These are phyloP conservation scores for Tortricodes alternella DNA, from an alignment of 2,888 invertebrate genomes.

Conservation along the genomic window DNA sequence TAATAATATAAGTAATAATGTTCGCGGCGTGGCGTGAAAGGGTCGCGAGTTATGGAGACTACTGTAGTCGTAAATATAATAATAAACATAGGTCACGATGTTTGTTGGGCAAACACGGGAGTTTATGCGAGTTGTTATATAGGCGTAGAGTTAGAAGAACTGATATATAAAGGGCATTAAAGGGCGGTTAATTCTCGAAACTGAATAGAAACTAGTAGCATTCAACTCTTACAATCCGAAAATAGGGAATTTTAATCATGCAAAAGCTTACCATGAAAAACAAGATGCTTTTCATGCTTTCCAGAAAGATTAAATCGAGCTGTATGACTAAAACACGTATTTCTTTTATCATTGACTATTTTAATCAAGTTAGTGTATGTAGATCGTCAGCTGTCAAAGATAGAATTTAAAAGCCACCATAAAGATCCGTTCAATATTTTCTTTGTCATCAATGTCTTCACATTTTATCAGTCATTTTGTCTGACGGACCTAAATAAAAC, in stretches of 20 bases:
- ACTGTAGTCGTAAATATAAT: conserved; percentile 30
- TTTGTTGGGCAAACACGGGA: conserved; percentile 35
- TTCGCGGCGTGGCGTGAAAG: conserved; percentile 55
- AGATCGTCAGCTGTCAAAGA: no score
- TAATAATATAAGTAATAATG: conserved; percentile 70
- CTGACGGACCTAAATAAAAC: no score
- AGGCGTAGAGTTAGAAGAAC: conserved; percentile 4
- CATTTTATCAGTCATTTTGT: no score
- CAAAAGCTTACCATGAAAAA: no score
- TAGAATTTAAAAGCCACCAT: not conserved
- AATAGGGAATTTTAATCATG: no score
- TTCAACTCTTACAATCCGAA: no score
- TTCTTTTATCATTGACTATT: no score
- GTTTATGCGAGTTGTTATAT: conserved; percentile 25
- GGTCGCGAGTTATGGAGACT: conserved; percentile 44
- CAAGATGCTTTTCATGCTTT: no score
- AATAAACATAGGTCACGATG: conserved; percentile 42
- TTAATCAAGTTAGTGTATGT: no score
- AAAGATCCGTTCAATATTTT: not conserved
- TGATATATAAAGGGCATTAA: conserved; percentile 12
- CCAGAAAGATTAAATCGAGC: no score
- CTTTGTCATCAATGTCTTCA: not conserved
- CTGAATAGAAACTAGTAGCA: conserved; percentile 6
- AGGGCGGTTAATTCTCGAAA: conserved; percentile 2
- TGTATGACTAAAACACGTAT: no score